phyloP scores from a whole-genome alignment of 1,140 invertebrate genomes.

The Aculops lycopersici region DNA sequence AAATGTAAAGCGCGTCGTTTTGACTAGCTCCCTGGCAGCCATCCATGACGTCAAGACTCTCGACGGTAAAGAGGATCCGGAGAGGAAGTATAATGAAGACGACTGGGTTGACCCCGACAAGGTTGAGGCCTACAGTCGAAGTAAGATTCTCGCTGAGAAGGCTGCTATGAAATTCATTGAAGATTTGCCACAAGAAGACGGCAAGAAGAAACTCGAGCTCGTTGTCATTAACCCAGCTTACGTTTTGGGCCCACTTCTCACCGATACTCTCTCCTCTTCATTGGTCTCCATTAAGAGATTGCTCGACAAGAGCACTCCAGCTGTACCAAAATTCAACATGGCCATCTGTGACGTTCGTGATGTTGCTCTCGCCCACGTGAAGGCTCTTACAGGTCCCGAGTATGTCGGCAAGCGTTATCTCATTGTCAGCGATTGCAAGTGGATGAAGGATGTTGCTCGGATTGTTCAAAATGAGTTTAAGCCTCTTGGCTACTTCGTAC shows the following conservation, averaged over 20 bases:
- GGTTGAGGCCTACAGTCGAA: slow-evolving; percentile 18
- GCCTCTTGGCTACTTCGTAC: slow-evolving; percentile 18
- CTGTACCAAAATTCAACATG: slow-evolving; percentile 20
- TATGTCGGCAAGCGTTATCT: slow-evolving; percentile 20
- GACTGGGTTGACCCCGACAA: slow-evolving; percentile 20
- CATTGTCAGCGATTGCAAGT: slow-evolving; percentile 15
- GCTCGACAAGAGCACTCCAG: slow-evolving; percentile 18
- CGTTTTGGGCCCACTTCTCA: slow-evolving; percentile 21
- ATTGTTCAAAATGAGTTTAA: slow-evolving; percentile 18
- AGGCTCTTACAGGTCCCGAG: slow-evolving; percentile 19
- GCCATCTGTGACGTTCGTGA: slow-evolving; percentile 22
- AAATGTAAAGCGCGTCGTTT: slow-evolving; percentile 22
- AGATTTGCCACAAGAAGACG: slow-evolving; percentile 16
- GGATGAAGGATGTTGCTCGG: slow-evolving; percentile 19
- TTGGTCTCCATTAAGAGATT: slow-evolving; percentile 17
- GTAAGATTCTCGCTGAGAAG: slow-evolving; percentile 23
- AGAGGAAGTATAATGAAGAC: slow-evolving; percentile 19
- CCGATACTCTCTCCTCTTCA: slow-evolving; percentile 16
- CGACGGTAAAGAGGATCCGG: slow-evolving; percentile 11
- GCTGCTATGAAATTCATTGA: slow-evolving; percentile 25
- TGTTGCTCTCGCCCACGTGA: slow-evolving; percentile 22
- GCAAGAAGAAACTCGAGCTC: slow-evolving; percentile 20
- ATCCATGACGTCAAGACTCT: slow-evolving; percentile 15
- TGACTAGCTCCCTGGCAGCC: slow-evolving; percentile 23
- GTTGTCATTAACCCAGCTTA: slow-evolving; percentile 22